Percentiles rank a stretch among this genome's conserved stretches.
Evolutionary conservation across 2,888 invertebrate genomes (phyloP).

Genomic region (Odontocolon sp.): DNA sequence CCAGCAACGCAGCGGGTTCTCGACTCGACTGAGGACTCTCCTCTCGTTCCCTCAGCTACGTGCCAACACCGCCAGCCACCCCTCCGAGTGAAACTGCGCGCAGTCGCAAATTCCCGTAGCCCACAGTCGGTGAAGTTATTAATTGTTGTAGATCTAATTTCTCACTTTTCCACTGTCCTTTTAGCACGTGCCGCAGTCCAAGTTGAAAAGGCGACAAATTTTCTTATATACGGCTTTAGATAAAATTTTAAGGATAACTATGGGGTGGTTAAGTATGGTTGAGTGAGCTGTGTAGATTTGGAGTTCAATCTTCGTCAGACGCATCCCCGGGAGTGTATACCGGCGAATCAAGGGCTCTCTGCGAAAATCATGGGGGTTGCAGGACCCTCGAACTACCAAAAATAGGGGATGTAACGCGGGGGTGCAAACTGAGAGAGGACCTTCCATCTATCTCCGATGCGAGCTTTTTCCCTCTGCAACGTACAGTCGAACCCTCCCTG

Average conservation of each 20-base stretch:
- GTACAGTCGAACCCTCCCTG: constrained; percentile 45
- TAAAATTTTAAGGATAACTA: too few species aligned
- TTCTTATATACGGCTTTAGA: too few species aligned
- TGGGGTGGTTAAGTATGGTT: too few species aligned
- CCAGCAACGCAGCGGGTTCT: constrained; percentile 76
- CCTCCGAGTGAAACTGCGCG: constrained; percentile 66
- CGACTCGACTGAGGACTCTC: constrained; percentile 76
- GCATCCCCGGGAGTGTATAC: too few species aligned
- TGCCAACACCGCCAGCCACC: constrained; percentile 66
- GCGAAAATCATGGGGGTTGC: background rate
- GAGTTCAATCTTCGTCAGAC: too few species aligned
- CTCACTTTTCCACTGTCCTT: too few species aligned
- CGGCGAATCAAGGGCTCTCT: background rate
- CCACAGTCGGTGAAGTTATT: constrained; percentile 37
- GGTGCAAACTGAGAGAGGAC: background rate
- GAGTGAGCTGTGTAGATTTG: too few species aligned
- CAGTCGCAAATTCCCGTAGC: constrained; percentile 71
- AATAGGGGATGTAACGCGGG: background rate
- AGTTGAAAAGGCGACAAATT: too few species aligned
- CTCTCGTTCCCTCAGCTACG: constrained; percentile 72
- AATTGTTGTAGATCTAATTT: constrained; percentile 15
- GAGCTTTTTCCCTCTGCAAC: constrained; percentile 39
- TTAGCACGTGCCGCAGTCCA: too few species aligned
- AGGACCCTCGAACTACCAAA: background rate
- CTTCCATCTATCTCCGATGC: background rate